Evolutionary conservation across 1,140 invertebrate genomes (phyloP).

Genomic region (Megathymus violae): DNA sequence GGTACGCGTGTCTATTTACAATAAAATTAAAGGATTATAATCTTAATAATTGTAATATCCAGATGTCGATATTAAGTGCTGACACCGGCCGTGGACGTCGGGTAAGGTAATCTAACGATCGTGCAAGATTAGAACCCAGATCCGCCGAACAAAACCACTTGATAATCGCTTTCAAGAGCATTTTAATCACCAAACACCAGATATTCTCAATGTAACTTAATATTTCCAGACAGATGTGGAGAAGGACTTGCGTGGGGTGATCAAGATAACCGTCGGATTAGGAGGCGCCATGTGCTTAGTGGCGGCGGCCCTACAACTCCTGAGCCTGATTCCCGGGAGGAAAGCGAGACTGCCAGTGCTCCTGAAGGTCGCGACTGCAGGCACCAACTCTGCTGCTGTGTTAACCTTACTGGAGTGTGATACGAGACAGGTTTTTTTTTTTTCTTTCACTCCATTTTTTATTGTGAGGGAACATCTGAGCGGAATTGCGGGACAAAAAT

Average conservation of each 20-base stretch:
- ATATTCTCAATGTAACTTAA: not conserved
- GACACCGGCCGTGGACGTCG: too few species aligned
- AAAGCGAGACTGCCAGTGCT: constrained; percentile 55
- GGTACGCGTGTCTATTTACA: too few species aligned
- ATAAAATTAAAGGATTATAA: too few species aligned
- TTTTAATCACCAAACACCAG: not conserved
- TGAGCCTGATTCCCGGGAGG: constrained; percentile 53
- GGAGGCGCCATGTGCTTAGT: constrained; percentile 69
- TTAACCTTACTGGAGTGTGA: constrained; percentile 69
- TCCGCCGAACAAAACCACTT: too few species aligned
- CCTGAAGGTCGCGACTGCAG: constrained; percentile 63
- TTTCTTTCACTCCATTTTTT: too few species aligned
- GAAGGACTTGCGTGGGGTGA: constrained; percentile 65
- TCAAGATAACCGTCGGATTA: constrained; percentile 66
- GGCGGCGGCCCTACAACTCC: constrained; percentile 61
- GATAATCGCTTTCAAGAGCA: too few species aligned
- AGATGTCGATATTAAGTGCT: too few species aligned
- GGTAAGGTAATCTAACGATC: too few species aligned
- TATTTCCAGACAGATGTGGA: constrained; percentile 68
- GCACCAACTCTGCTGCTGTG: constrained; percentile 65
- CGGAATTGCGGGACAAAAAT: too few species aligned
- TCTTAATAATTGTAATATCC: too few species aligned
- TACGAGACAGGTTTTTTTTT: constrained; percentile 69
- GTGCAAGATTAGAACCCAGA: too few species aligned
- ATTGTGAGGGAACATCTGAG: too few species aligned